Conservation (phyloP, 2,113 vertebrate genomes). For the Bambusicola thoracicus region DNA sequence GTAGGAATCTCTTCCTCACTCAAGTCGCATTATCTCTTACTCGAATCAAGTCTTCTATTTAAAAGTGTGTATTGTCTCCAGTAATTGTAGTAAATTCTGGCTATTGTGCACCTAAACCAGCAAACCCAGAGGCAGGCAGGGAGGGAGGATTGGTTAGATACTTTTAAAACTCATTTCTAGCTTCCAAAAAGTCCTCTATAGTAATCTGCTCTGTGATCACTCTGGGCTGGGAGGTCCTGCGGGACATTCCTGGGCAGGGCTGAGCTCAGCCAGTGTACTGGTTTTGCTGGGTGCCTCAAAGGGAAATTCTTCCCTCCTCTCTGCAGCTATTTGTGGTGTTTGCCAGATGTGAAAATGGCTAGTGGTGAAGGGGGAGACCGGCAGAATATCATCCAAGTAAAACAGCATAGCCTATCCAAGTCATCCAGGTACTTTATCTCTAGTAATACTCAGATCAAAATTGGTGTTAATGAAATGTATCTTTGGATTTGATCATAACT, state of each 20-base stretch:
- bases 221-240: neutral
- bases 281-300: neutral
- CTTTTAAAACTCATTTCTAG: constrained; percentile 19
- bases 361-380: neutral
- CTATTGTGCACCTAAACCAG: neutral
- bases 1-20: neutral
- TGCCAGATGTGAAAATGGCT: neutral
- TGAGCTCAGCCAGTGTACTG: neutral
- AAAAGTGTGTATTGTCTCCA: neutral
- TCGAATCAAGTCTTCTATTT: neutral
- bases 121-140: neutral
- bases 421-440: neutral
- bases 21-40: neutral
- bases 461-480: neutral
- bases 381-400: neutral
- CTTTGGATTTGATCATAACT: neutral
- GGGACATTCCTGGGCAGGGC: neutral
- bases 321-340: neutral
- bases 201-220: neutral
- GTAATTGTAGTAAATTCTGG: neutral
- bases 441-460: neutral
- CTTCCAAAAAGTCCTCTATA: constrained; percentile 1
- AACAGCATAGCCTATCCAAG: neutral
- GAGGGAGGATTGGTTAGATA: neutral
- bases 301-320: neutral